These are phyloP conservation scores for Asarcornis scutulata DNA, from an alignment of 2,113 vertebrate genomes.

Conservation along the genomic window DNA sequence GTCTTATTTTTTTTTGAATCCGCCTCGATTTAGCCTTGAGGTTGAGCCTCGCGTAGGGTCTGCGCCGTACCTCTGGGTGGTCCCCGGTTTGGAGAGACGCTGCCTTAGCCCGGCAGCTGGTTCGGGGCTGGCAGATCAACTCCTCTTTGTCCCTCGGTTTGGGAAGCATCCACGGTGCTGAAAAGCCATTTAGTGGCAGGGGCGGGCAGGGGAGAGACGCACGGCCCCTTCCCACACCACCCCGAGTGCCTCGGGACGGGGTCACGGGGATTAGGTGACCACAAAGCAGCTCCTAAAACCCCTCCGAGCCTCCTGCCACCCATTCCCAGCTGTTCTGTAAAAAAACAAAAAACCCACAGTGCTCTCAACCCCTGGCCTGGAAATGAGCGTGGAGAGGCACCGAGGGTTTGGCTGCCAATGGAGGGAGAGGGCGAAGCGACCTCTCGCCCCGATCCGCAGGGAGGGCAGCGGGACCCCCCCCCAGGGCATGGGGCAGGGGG, in stretches of 20 bases:
- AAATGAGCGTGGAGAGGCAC: neutral
- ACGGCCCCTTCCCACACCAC: neutral
- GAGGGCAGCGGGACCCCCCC: rapidly evolving
- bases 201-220: neutral
- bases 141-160: conserved; percentile 60
- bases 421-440: conserved; percentile 8
- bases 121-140: conserved; percentile 52
- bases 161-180: conserved; percentile 14
- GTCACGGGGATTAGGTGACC: neutral
- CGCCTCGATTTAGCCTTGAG: neutral
- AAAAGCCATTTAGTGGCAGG: conserved; percentile 4
- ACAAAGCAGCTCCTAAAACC: neutral
- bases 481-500: neutral
- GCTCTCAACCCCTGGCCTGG: conserved; percentile 37
- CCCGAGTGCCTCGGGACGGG: neutral
- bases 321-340: neutral
- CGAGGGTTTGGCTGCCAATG: neutral
- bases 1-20: neutral
- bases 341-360: neutral
- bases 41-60: neutral
- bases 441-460: neutral
- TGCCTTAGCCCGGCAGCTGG: conserved; percentile 33
- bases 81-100: neutral
- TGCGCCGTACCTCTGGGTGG: neutral
- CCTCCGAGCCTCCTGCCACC: conserved; percentile 11